phyloP scores from a whole-genome alignment of 2,797 vertebrate genomes.

The Coranthus polyacanthus region DNA sequence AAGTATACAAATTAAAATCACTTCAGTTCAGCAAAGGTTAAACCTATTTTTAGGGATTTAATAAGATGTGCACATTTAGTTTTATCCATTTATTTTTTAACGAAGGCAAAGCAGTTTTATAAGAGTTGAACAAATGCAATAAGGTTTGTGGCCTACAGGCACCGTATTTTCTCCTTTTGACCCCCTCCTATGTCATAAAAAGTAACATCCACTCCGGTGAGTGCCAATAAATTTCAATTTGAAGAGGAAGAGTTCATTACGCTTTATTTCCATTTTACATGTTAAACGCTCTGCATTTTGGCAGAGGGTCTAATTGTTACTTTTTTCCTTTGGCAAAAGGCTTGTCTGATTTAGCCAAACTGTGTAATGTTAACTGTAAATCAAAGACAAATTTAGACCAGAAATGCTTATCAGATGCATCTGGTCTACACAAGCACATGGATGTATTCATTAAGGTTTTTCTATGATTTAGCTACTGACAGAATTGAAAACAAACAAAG shows the following conservation, averaged over 20 bases:
- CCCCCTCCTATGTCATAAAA: slow-evolving; percentile 8
- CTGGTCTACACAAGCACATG: slow-evolving; percentile 45
- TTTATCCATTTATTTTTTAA: background rate
- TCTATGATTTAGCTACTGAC: slow-evolving; percentile 30
- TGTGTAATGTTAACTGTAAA: slow-evolving; percentile 45
- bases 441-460: slow-evolving; percentile 41
- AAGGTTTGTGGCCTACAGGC: slow-evolving; percentile 2
- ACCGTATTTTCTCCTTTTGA: slow-evolving; percentile 2
- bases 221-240: slow-evolving; percentile 11
- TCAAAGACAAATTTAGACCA: slow-evolving; percentile 28
- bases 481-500: slow-evolving; percentile 4
- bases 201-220: slow-evolving; percentile 13
- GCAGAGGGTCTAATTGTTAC: slow-evolving; percentile 38
- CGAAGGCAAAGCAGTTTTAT: slow-evolving; percentile 6
- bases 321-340: slow-evolving; percentile 37
- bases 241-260: slow-evolving; percentile 32
- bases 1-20: background rate
- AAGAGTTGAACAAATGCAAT: no score
- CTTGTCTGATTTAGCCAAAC: slow-evolving; percentile 40
- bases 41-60: slow-evolving; percentile 11
- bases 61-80: background rate
- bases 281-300: slow-evolving; percentile 32
- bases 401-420: slow-evolving; percentile 50
- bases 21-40: background rate
- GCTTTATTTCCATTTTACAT: slow-evolving; percentile 35